A percentile compares a stretch with the other conserved stretches of the same genome.
Evolutionary conservation across 2,113 vertebrate species (phyloP).

Genomic region (Oncorhynchus clarkii): DNA sequence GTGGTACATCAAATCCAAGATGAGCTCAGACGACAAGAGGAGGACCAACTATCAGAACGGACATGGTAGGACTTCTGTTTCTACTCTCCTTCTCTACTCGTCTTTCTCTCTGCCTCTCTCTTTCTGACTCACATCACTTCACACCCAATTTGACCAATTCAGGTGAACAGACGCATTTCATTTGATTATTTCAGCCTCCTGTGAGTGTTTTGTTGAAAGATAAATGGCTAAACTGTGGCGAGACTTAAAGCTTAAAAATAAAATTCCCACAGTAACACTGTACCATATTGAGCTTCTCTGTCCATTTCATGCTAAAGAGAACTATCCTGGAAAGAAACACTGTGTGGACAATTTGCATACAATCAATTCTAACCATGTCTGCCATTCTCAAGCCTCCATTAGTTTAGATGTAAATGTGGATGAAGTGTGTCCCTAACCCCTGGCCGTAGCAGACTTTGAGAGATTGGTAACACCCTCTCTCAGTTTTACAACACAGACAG

Average conservation of each 20-base stretch:
- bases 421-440: slow-evolving; percentile 13
- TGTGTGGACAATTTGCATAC: neutral
- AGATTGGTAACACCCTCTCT: slow-evolving; percentile 18
- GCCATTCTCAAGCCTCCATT: neutral
- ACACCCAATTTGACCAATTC: neutral
- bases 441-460: neutral
- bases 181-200: neutral
- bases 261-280: slow-evolving; percentile 2
- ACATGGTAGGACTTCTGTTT: slow-evolving; percentile 72
- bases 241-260: slow-evolving; percentile 8
- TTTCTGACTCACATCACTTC: neutral
- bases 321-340: neutral
- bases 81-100: neutral
- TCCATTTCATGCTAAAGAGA: neutral
- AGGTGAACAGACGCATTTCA: neutral
- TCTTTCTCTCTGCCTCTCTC: neutral
- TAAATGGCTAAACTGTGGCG: neutral
- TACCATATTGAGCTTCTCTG: neutral
- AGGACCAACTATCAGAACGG: slow-evolving; percentile 86
- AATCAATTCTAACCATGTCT: slow-evolving; percentile 16
- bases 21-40: slow-evolving; percentile 93
- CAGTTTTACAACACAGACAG: neutral
- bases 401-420: slow-evolving; percentile 16
- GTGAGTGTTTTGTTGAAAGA: slow-evolving; percentile 4
- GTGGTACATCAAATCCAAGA: slow-evolving; percentile 97